Percentiles rank a stretch among this genome's conserved stretches.
phyloP scores from a whole-genome alignment of 2,888 invertebrate species.

The Cosmorhoe ocellata region DNA sequence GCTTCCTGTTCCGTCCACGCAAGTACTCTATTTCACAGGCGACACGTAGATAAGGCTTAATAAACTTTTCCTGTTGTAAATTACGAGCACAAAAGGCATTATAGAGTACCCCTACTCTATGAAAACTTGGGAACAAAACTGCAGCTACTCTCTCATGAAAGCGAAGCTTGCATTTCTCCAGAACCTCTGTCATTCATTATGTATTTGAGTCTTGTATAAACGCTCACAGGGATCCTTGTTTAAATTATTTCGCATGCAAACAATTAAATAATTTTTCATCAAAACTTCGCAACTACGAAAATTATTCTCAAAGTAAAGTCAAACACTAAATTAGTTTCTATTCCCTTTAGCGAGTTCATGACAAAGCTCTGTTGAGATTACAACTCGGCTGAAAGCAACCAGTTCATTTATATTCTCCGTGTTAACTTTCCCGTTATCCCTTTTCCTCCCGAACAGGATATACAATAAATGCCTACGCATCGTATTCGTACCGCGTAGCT shows the following conservation, averaged over 20 bases:
- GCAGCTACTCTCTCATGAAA: slow-evolving; percentile 28
- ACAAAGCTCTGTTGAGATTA: slow-evolving; percentile 3
- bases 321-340: not conserved
- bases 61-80: slow-evolving; percentile 46
- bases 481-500: slow-evolving; percentile 25
- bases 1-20: slow-evolving; percentile 66
- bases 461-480: slow-evolving; percentile 24
- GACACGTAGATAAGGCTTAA: slow-evolving; percentile 43
- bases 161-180: slow-evolving; percentile 22
- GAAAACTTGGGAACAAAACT: slow-evolving; percentile 27
- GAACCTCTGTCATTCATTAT: slow-evolving; percentile 31
- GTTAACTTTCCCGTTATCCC: slow-evolving; percentile 28
- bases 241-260: slow-evolving; percentile 16
- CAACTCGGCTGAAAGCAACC: slow-evolving; percentile 21
- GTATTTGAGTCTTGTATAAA: slow-evolving; percentile 20
- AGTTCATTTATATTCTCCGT: slow-evolving; percentile 32
- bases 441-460: slow-evolving; percentile 25
- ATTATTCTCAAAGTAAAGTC: not conserved
- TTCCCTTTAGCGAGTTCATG: not conserved
- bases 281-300: slow-evolving; percentile 20
- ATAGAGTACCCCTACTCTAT: too few relatives aligned
- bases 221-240: slow-evolving; percentile 30
- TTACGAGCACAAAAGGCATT: slow-evolving; percentile 28
- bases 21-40: slow-evolving; percentile 40
- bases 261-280: slow-evolving; percentile 15